Base-by-base conservation (phyloP, 2,797 vertebrate species). In the Coluber constrictor region DNA sequence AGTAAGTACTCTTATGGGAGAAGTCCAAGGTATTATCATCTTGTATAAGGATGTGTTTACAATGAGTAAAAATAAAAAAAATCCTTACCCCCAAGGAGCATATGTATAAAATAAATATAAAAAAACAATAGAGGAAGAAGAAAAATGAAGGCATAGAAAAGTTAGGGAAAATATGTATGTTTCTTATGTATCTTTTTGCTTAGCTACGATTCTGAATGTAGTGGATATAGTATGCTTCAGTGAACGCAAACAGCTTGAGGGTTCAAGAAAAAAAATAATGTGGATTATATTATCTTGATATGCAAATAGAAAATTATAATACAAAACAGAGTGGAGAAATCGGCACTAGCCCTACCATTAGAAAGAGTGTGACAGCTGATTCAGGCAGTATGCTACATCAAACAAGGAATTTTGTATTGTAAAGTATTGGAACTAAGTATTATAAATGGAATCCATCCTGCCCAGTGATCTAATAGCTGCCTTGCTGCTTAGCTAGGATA, bases 1-100 rank as follows among this genome's bases (percentile, higher is more conserved):
- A 99, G 99, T 99, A 98, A 99, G 99, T 98, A 96, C 23, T 91
- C 15, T 91, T 83, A n/a, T 15, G 83, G 23, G 12, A 13, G 43
- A 83, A 25, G 23, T 47, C 79, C 79, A 83, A 83, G 25, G 23
- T 47, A 83, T 47, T 47, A 25, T 47, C 32, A 18, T 16, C 8
- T 27, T 83, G 5, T 37, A 13, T 43, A 79, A 79, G 56, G 7
- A 43, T 29, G 55, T 83, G 32, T 20, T 90, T 86, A 91, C 5
- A 51, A 60, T n/a, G 27, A 59, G 4, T 37, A 90, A n/a, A 56
- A 51, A 91, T 20, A 9, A 51, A 0, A 60, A 0, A 91, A 12
- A 37, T 27, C 20, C 23, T 25, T 59, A 29, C 5, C 18, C 27
- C 56, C 43, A 86, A 32, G 16, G 74, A 86, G 25, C 4, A 57